These are phyloP conservation scores for Heliocidaris erythrogramma DNA, from an alignment of 35 echinoderm and acorn worm species.

Conservation along the genomic window DNA sequence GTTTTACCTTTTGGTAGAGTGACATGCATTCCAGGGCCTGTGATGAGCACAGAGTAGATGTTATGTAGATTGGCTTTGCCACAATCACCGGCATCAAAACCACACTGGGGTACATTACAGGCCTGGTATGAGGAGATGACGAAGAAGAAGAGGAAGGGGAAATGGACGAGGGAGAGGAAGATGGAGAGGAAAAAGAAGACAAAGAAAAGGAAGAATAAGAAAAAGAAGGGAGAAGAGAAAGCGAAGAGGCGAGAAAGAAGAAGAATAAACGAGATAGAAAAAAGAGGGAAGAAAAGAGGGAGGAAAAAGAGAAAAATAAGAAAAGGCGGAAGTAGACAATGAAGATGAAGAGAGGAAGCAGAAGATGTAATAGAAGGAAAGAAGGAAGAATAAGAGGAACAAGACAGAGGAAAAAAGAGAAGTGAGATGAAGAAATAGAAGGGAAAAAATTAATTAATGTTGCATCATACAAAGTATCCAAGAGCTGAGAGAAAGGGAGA, in stretches of 20 bases:
- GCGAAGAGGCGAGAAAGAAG: neutral
- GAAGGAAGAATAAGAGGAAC: neutral
- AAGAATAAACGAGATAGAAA: neutral
- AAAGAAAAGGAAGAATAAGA: neutral
- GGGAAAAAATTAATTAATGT: neutral
- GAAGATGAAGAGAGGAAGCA: neutral
- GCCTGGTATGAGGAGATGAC: slow-evolving; percentile 52
- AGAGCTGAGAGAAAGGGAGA: neutral
- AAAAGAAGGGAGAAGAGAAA: neutral
- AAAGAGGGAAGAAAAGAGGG: neutral
- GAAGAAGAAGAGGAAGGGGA: neutral
- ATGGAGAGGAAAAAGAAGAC: neutral
- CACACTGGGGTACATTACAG: slow-evolving; percentile 89
- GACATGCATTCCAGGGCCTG: slow-evolving; percentile 47
- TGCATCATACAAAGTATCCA: too few species aligned
- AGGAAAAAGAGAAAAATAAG: neutral
- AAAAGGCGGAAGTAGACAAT: neutral
- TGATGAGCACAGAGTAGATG: slow-evolving; percentile 72
- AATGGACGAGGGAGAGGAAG: neutral
- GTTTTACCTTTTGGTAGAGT: slow-evolving; percentile 79
- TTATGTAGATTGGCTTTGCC: slow-evolving; percentile 76
- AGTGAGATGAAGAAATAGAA: neutral
- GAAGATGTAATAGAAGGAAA: neutral
- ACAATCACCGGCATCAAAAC: slow-evolving; percentile 99
- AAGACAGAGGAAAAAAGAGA: neutral